Evolutionary conservation across 2,797 vertebrate species (phyloP).

Genomic region (Cetoscarus ocellatus): DNA sequence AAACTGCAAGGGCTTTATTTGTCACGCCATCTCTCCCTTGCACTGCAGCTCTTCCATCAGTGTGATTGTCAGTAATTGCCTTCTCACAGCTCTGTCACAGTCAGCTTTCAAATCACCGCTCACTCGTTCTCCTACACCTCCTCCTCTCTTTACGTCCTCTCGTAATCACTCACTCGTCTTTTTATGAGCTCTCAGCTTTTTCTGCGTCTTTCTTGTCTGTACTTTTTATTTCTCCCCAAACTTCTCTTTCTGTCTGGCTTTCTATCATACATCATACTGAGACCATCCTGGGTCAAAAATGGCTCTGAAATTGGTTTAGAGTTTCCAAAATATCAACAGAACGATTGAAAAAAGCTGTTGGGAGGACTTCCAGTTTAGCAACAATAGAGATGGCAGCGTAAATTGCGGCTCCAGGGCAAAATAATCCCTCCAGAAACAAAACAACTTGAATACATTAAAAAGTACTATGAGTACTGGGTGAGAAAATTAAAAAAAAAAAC

Average conservation of each 20-base stretch:
- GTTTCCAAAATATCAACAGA: conserved; percentile 40
- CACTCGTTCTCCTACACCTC: conserved; percentile 16
- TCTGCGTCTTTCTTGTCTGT: conserved; percentile 9
- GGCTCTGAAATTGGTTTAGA: conserved; percentile 36
- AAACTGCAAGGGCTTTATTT: conserved; percentile 62
- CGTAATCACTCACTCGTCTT: conserved; percentile 1
- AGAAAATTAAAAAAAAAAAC: too few species aligned
- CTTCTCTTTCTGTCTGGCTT: conserved; percentile 11
- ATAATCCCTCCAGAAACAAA: too few species aligned
- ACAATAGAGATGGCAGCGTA: too few species aligned
- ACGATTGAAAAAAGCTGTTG: conserved; percentile 3
- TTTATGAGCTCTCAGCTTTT: not conserved
- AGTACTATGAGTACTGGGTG: too few species aligned
- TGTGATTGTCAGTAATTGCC: conserved; percentile 72
- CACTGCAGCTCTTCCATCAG: conserved; percentile 63
- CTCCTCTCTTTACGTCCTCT: conserved; percentile 13
- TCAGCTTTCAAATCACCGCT: conserved; percentile 44
- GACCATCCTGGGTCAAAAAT: conserved; percentile 27
- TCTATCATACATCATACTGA: conserved; percentile 31
- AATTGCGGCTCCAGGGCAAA: too few species aligned
- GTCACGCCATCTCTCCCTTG: conserved; percentile 54
- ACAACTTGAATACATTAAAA: too few species aligned
- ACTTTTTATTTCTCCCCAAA: conserved; percentile 6
- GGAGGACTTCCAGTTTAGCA: too few species aligned
- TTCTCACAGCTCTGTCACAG: conserved; percentile 55